phyloP scores from a whole-genome alignment of 2,797 vertebrate species.

The Pangasius krempfi region DNA sequence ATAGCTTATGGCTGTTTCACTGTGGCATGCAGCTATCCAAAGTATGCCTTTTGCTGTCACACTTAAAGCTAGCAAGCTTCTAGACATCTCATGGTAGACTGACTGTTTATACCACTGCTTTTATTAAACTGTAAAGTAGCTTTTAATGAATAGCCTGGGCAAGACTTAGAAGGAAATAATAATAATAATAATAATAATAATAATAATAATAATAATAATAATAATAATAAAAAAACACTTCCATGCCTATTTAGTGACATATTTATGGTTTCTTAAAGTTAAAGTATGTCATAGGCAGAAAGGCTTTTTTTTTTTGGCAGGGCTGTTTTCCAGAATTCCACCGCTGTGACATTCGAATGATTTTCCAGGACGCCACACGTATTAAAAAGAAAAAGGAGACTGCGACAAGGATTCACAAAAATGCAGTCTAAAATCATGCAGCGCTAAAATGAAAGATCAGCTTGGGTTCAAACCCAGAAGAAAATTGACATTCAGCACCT shows the following conservation, averaged over 20 bases:
- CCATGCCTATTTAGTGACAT: not conserved
- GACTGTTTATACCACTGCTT: not conserved
- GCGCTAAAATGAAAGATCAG: not conserved
- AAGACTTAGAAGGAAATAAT: not conserved
- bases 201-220: no score
- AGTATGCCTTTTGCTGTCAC: not conserved
- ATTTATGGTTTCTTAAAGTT: not conserved
- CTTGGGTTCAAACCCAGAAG: not conserved
- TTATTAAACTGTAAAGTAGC: not conserved
- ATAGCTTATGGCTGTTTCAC: no score
- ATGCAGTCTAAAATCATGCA: not conserved
- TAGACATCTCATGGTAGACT: not conserved
- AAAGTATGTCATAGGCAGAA: no score
- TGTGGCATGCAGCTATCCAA: not conserved
- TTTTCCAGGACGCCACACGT: not conserved
- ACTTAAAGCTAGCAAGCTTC: not conserved
- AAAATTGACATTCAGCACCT: not conserved
- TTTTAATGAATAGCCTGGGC: not conserved
- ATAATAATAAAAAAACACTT: not conserved
- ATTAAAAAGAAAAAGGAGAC: not conserved
- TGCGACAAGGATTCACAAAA: not conserved
- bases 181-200: no score
- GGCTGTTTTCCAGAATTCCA: not conserved
- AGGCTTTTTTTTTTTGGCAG: no score
- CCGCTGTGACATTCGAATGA: not conserved